Evolutionary conservation across 2,888 invertebrate genomes (phyloP).

Genomic region (Erebia palarica): DNA sequence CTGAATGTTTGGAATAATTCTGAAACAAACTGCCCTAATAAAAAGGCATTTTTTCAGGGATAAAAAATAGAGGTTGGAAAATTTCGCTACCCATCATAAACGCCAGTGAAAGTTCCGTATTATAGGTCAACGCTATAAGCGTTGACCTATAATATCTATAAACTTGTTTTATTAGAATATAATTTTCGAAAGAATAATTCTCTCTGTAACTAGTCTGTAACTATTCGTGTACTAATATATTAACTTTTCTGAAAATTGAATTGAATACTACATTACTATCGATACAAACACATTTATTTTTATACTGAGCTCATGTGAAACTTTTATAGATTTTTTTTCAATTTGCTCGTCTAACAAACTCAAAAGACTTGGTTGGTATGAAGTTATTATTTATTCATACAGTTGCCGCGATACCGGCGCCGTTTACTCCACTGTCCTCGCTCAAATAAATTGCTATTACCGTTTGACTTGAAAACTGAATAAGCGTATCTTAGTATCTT

Average conservation of each 20-base stretch:
- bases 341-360: slow-evolving; percentile 2
- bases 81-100: not conserved
- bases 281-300: no score
- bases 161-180: no score
- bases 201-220: no score
- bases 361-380: slow-evolving; percentile 3
- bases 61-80: slow-evolving; percentile 1
- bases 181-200: no score
- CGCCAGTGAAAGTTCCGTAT: not conserved
- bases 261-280: no score
- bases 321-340: slow-evolving; percentile 5
- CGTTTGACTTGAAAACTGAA: not conserved
- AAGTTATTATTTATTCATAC: slow-evolving; percentile 10
- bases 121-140: no score
- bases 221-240: no score
- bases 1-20: slow-evolving; percentile 9
- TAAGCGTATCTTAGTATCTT: not conserved
- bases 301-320: not conserved
- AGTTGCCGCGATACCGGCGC: not conserved
- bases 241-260: no score
- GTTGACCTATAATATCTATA: no score
- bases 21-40: slow-evolving; percentile 9
- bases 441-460: slow-evolving; percentile 13
- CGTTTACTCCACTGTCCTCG: not conserved
- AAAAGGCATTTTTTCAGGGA: slow-evolving; percentile 1